A percentile compares a stretch with the other conserved stretches of the same genome.
phyloP scores from a whole-genome alignment of 2,888 invertebrate genomes.

The Mythimna impura region DNA sequence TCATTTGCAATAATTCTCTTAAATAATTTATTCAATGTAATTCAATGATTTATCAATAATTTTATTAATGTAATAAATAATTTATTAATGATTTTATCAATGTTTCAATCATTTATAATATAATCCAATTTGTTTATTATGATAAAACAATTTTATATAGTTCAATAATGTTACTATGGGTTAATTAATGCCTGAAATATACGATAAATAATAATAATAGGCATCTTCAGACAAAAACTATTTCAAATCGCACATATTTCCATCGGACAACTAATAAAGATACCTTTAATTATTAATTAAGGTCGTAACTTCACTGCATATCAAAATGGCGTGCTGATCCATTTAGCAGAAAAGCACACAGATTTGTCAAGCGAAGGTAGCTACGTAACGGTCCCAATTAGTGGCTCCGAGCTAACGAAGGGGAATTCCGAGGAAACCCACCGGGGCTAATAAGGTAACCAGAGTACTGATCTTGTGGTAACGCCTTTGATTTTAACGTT shows the following conservation, averaged over 20 bases:
- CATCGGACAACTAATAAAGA: not conserved
- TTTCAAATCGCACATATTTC: not conserved
- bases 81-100: too few species aligned
- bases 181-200: too few species aligned
- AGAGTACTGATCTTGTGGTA: conserved; percentile 25
- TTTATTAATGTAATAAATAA: too few species aligned
- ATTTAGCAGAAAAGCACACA: conserved; percentile 55
- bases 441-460: conserved; percentile 40
- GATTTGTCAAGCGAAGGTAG: conserved; percentile 53
- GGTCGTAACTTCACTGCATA: conserved; percentile 28
- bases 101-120: too few species aligned
- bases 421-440: conserved; percentile 43
- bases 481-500: conserved; percentile 30
- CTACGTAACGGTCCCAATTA: conserved; percentile 49
- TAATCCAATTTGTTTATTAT: too few species aligned
- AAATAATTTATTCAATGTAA: too few species aligned
- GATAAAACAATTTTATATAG: too few species aligned
- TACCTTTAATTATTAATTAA: conserved; percentile 23
- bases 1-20: too few species aligned
- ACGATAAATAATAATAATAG: too few species aligned
- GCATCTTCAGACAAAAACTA: too few species aligned
- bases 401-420: conserved; percentile 48
- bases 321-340: conserved; percentile 48
- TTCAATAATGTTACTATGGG: too few species aligned
- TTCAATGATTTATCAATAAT: too few species aligned